Evolutionary conservation across 2,113 vertebrate genomes (phyloP).

Genomic region (Hemiprocne comata): DNA sequence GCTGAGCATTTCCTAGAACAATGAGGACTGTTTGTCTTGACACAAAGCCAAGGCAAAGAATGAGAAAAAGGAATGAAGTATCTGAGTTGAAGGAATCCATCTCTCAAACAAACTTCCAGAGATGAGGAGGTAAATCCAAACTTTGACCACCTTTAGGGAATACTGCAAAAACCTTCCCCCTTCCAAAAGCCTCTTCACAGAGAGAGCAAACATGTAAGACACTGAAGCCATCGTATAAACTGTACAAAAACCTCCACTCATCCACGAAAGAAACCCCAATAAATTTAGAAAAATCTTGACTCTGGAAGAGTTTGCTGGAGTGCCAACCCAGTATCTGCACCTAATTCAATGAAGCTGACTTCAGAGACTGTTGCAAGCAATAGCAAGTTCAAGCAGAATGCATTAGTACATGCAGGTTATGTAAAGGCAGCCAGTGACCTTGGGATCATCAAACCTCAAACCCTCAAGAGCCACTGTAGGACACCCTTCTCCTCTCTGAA

Average conservation of each 20-base stretch:
- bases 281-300: background rate
- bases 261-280: rapidly evolving
- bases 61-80: background rate
- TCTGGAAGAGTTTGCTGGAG: background rate
- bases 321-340: background rate
- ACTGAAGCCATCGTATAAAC: background rate
- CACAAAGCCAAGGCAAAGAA: background rate
- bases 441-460: background rate
- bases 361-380: background rate
- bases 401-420: background rate
- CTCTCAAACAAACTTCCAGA: background rate
- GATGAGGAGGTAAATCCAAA: background rate
- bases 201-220: background rate
- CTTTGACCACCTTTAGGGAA: background rate
- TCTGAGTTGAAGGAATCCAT: background rate
- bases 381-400: background rate
- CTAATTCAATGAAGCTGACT: background rate
- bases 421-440: background rate
- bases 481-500: background rate
- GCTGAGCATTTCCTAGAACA: background rate
- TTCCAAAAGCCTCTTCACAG: background rate
- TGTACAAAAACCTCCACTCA: background rate
- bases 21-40: background rate
- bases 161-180: background rate
- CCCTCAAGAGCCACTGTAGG: background rate